Percentiles rank a stretch among this genome's conserved stretches.
Conservation (phyloP, 2,113 vertebrate species). For the Anas platyrhynchos region DNA sequence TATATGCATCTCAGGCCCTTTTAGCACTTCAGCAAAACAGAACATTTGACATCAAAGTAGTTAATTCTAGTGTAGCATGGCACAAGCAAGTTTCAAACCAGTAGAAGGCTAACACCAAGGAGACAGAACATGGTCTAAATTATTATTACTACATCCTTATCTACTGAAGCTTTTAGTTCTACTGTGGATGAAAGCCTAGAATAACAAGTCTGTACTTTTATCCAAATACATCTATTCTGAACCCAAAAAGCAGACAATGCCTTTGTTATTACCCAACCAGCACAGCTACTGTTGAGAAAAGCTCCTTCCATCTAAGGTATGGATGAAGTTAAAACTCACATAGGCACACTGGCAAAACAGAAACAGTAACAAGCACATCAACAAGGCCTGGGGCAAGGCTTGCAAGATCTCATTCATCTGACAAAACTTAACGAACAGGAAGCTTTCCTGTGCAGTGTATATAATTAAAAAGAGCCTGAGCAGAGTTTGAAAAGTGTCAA, state of each 20-base stretch:
- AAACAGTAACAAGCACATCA: neutral
- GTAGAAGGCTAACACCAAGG: neutral
- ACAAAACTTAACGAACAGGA: neutral
- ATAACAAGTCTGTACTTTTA: neutral
- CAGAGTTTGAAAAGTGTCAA: neutral
- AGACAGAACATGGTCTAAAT: neutral
- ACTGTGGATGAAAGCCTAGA: neutral
- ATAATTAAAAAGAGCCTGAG: neutral
- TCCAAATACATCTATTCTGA: neutral
- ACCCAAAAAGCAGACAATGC: neutral
- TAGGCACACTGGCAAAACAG: neutral
- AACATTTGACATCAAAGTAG: neutral
- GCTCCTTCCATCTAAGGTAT: neutral
- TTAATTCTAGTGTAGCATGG: neutral
- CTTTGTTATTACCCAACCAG: neutral
- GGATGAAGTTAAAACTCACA: neutral
- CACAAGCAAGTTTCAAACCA: neutral
- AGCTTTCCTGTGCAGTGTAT: neutral
- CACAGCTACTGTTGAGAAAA: neutral
- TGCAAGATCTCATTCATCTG: neutral
- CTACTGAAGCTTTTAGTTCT: neutral
- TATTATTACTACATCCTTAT: neutral
- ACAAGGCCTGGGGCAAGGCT: neutral
- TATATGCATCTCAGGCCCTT: constrained; percentile 81
- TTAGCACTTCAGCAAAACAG: neutral